These are phyloP conservation scores for Embidobia sp. DNA, from an alignment of 2,888 invertebrate genomes.

Conservation along the genomic window DNA sequence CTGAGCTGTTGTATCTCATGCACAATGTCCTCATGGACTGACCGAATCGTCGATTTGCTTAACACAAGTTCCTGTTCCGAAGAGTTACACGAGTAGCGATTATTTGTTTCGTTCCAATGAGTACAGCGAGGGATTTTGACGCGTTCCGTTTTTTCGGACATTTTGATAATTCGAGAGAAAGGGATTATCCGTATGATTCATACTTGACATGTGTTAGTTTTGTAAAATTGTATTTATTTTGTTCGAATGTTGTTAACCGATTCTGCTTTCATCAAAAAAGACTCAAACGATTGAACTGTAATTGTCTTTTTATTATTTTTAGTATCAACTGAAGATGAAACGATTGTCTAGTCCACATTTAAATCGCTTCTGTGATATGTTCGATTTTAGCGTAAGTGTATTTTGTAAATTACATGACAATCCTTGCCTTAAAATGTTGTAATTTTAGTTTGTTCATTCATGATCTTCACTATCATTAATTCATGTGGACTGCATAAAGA, in stretches of 20 bases:
- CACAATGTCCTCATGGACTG: slow-evolving; percentile 26
- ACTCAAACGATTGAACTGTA: too few relatives aligned
- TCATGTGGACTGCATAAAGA: neutral
- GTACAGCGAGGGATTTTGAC: slow-evolving; percentile 32
- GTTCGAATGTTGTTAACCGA: too few relatives aligned
- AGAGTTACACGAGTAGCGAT: neutral
- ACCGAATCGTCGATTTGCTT: slow-evolving; percentile 12
- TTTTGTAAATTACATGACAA: slow-evolving; percentile 10
- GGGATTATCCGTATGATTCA: too few relatives aligned
- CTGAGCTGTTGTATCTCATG: slow-evolving; percentile 32
- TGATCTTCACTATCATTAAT: slow-evolving; percentile 6
- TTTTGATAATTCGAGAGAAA: too few relatives aligned
- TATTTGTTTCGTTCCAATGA: slow-evolving; percentile 11
- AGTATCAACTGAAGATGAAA: slow-evolving; percentile 1
- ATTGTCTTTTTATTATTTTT: too few relatives aligned
- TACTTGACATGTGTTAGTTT: too few relatives aligned
- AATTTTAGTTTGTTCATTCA: slow-evolving; percentile 8
- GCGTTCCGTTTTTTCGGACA: too few relatives aligned
- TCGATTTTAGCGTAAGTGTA: slow-evolving; percentile 14
- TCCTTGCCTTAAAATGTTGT: slow-evolving; percentile 8
- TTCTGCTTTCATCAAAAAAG: too few relatives aligned
- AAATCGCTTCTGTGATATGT: slow-evolving; percentile 30
- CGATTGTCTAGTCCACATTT: slow-evolving; percentile 30
- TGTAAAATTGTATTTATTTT: too few relatives aligned
- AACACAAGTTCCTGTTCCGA: slow-evolving; percentile 40